Evolutionary conservation across 2,888 invertebrate genomes (phyloP).

Genomic region (Melanotus villosus): DNA sequence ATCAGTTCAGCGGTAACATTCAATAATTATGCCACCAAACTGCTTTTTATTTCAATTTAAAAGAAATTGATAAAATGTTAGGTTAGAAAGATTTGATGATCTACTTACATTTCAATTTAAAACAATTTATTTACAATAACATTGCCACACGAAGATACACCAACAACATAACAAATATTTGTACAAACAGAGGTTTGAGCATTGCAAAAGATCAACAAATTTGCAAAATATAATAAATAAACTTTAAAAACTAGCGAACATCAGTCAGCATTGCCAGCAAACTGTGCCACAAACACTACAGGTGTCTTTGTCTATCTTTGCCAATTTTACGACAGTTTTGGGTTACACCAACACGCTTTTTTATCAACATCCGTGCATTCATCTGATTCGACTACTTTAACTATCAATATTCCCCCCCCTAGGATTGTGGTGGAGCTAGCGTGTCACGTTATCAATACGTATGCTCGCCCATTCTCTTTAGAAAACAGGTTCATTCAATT

Average conservation of each 20-base stretch:
- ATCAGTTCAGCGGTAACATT: background rate
- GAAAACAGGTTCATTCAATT: background rate
- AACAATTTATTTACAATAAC: background rate
- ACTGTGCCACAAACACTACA: no score
- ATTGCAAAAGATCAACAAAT: constrained; percentile 13
- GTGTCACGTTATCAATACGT: no score
- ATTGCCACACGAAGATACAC: background rate
- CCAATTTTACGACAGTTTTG: no score
- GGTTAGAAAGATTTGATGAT: constrained; percentile 20
- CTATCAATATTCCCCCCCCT: no score
- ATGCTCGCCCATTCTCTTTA: background rate
- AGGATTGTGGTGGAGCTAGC: no score
- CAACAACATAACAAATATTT: background rate
- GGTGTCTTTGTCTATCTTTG: no score
- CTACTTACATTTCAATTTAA: constrained; percentile 15
- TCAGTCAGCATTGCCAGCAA: constrained; percentile 1
- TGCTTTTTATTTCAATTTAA: background rate
- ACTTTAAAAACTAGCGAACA: constrained; percentile 27
- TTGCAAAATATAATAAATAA: constrained; percentile 21
- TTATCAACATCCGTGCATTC: no score
- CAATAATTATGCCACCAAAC: background rate
- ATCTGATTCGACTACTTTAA: no score
- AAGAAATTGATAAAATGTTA: constrained; percentile 11
- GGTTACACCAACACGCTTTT: no score
- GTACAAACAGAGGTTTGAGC: constrained; percentile 4